These are phyloP conservation scores for Sphyrna mokarran DNA, from an alignment of 2,113 vertebrate genomes.

Conservation along the genomic window DNA sequence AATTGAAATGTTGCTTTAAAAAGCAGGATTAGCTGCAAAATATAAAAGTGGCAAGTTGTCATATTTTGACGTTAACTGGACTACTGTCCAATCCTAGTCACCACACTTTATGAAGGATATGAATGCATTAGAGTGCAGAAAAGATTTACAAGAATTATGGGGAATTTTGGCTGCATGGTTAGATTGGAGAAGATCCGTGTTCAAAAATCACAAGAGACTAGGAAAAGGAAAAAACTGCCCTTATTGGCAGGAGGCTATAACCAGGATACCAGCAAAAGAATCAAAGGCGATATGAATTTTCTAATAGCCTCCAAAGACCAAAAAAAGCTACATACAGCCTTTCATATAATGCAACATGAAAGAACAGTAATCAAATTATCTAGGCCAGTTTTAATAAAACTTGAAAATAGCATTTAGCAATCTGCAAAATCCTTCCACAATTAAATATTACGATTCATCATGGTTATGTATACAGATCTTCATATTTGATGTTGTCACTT, in stretches of 20 bases:
- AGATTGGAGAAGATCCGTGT: too few species aligned
- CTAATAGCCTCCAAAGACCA: background rate
- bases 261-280: too few species aligned
- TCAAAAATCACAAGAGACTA: too few species aligned
- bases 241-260: too few species aligned
- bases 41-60: background rate
- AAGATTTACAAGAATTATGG: too few species aligned
- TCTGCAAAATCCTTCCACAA: background rate
- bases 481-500: background rate
- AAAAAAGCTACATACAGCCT: background rate
- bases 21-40: background rate
- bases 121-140: too few species aligned
- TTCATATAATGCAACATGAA: background rate
- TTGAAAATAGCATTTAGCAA: background rate
- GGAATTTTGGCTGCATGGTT: too few species aligned
- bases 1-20: background rate
- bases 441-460: background rate
- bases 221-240: too few species aligned
- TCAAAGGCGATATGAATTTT: background rate
- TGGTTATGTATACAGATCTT: background rate
- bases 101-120: too few species aligned
- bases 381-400: background rate
- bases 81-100: too few species aligned
- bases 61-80: background rate
- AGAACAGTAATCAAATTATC: background rate